A percentile compares a stretch with the other conserved stretches of the same genome.
Evolutionary conservation across 2,113 vertebrate genomes (phyloP).

Genomic region (Calyptommatus sinebrachiatus): DNA sequence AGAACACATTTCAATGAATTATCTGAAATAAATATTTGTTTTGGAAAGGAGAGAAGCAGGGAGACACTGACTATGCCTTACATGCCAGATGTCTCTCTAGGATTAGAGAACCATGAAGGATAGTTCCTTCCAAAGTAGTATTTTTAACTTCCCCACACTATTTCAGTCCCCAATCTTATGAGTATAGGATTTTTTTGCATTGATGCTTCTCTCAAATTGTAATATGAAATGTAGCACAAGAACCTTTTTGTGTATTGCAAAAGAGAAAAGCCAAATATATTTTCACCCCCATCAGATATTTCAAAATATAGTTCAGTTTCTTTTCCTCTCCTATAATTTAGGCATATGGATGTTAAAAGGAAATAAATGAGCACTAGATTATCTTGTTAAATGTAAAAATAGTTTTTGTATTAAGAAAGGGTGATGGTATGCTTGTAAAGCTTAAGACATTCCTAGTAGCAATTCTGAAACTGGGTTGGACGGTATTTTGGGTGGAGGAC

Average conservation of each 20-base stretch:
- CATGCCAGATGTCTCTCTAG: too few relatives aligned
- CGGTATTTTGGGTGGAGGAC: not conserved
- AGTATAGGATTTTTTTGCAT: too few relatives aligned
- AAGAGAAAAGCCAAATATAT: not conserved
- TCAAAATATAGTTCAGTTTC: not conserved
- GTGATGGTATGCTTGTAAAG: not conserved
- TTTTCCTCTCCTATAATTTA: not conserved
- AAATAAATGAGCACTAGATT: not conserved
- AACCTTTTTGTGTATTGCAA: too few relatives aligned
- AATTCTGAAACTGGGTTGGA: not conserved
- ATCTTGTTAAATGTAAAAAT: not conserved
- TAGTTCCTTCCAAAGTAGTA: too few relatives aligned
- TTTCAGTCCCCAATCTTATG: too few relatives aligned
- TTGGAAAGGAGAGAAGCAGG: not conserved
- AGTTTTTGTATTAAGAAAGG: not conserved
- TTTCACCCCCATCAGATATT: not conserved
- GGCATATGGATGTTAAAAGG: not conserved
- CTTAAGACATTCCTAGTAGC: not conserved
- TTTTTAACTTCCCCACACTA: too few relatives aligned
- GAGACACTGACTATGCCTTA: not conserved
- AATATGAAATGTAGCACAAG: too few relatives aligned
- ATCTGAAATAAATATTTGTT: too few relatives aligned
- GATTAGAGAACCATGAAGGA: too few relatives aligned
- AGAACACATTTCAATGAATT: too few relatives aligned
- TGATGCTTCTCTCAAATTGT: too few relatives aligned